A percentile compares a stretch with the other conserved stretches of the same genome.
Evolutionary conservation across 2,113 vertebrate genomes (phyloP).

Genomic region (Corydoras sp.): DNA sequence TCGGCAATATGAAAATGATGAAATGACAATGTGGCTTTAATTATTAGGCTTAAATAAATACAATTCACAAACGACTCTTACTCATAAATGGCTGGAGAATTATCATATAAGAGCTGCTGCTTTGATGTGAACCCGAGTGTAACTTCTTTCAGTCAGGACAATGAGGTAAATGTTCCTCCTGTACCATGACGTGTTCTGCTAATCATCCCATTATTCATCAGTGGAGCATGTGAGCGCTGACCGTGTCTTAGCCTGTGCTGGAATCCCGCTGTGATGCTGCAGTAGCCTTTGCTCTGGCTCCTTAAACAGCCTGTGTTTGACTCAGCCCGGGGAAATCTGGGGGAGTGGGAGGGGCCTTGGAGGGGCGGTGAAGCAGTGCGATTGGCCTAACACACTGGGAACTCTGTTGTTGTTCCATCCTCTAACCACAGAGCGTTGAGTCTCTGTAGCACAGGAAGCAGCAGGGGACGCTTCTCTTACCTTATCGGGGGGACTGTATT

Average conservation of each 20-base stretch:
- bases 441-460: conserved; percentile 54
- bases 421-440: conserved; percentile 58
- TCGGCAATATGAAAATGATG: no score
- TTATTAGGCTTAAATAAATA: no score
- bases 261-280: conserved; percentile 31
- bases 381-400: conserved; percentile 58
- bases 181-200: conserved; percentile 14
- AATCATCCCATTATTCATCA: conserved; percentile 5
- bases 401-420: conserved; percentile 57
- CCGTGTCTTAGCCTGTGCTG: background rate
- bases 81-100: no score
- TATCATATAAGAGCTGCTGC: no score
- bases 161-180: background rate
- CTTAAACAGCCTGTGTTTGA: conserved; percentile 34
- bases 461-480: conserved; percentile 51
- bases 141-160: background rate
- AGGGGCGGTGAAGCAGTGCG: conserved; percentile 20
- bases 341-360: conserved; percentile 30
- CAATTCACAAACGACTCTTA: no score
- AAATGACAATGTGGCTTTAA: no score
- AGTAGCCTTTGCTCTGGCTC: conserved; percentile 26
- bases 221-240: background rate
- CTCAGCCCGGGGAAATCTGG: conserved; percentile 53
- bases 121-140: no score
- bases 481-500: conserved; percentile 44